These are phyloP conservation scores for Brachionus manjavacas DNA, from an alignment of 1,140 invertebrate genomes.

Conservation along the genomic window DNA sequence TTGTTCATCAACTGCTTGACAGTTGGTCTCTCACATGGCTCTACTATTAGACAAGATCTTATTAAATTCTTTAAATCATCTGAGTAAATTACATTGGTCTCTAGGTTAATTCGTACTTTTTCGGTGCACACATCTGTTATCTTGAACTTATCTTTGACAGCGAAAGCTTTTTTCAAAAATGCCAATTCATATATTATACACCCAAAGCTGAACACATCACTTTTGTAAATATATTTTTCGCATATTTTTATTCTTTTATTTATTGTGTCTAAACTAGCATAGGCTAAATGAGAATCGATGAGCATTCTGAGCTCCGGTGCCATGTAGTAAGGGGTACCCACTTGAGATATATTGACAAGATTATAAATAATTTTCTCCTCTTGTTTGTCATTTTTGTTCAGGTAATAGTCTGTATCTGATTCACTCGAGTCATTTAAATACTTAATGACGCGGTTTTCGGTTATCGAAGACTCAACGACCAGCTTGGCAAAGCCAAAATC, in stretches of 20 bases:
- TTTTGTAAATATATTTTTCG: slow-evolving; percentile 19
- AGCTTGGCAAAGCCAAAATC: slow-evolving; percentile 42
- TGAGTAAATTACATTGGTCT: background rate
- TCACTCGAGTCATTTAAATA: background rate
- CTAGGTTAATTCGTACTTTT: background rate
- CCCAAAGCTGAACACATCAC: slow-evolving; percentile 36
- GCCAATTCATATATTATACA: slow-evolving; percentile 21
- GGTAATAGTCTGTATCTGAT: background rate
- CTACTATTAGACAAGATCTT: background rate
- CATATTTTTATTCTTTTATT: slow-evolving; percentile 15
- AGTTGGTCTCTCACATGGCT: background rate
- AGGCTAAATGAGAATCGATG: slow-evolving; percentile 29
- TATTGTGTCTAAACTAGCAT: slow-evolving; percentile 19
- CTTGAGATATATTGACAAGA: slow-evolving; percentile 37
- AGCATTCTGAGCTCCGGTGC: slow-evolving; percentile 32
- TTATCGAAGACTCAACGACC: slow-evolving; percentile 23
- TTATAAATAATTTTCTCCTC: slow-evolving; percentile 13
- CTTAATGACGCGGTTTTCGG: background rate
- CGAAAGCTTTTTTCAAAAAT: slow-evolving; percentile 18
- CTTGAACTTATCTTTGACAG: slow-evolving; percentile 1
- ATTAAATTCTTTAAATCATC: slow-evolving; percentile 36
- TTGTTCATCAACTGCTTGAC: background rate
- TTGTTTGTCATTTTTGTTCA: background rate
- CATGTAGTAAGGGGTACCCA: slow-evolving; percentile 23
- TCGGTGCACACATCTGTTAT: background rate